Evolutionary conservation across 2,888 invertebrate genomes (phyloP).

Genomic region (Clusia tigrina): DNA sequence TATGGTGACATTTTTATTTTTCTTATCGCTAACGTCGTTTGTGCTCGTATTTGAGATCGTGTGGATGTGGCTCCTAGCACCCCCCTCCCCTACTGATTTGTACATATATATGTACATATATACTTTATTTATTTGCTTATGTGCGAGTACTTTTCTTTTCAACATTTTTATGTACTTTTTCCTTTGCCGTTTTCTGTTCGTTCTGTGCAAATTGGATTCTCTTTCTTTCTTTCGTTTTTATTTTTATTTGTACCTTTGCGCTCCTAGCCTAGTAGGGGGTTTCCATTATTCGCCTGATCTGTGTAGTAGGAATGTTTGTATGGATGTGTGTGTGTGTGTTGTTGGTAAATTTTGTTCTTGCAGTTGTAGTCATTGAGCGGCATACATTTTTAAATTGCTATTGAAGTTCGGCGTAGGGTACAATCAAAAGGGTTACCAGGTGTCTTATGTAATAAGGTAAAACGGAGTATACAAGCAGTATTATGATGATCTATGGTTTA

Average conservation of each 20-base stretch:
- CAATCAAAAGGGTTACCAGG: conserved; percentile 20
- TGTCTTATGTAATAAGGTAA: conserved; percentile 10
- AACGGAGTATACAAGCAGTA: too few species aligned
- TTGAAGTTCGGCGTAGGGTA: conserved; percentile 7
- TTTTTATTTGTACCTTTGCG: not conserved
- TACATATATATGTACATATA: conserved; percentile 1
- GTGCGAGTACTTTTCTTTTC: not conserved
- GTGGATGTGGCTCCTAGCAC: not conserved
- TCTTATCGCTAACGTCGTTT: not conserved
- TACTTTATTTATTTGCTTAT: conserved; percentile 8
- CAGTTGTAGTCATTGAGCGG: not conserved
- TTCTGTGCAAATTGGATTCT: conserved; percentile 14
- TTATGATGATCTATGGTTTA: not conserved
- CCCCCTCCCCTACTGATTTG: not conserved
- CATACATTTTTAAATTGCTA: not conserved
- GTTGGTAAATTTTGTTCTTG: not conserved
- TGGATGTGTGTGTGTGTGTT: not conserved
- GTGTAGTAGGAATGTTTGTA: too few species aligned
- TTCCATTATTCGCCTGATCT: conserved; percentile 14
- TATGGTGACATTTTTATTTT: conserved; percentile 26
- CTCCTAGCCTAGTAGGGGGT: conserved; percentile 2
- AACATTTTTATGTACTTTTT: not conserved
- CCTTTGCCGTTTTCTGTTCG: not conserved
- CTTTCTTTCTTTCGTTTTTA: conserved; percentile 9
- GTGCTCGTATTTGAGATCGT: not conserved